phyloP scores from a whole-genome alignment of 2,113 vertebrate species.

The Leiothrix lutea region DNA sequence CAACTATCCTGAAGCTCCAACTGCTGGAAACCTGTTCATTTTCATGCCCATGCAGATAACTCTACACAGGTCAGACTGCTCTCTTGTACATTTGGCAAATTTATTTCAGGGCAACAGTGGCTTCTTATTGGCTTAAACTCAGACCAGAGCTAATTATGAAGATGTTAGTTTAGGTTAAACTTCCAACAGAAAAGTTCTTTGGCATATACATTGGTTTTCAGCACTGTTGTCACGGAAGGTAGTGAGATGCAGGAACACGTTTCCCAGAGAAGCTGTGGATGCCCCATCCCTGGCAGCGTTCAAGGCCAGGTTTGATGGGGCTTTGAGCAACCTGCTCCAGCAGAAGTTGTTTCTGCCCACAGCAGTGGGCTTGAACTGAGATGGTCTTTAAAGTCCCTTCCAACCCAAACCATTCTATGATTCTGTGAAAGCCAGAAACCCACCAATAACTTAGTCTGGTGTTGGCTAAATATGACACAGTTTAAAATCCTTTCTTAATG shows the following conservation, averaged over 20 bases:
- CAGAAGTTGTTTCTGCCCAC: neutral
- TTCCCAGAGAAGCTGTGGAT: neutral
- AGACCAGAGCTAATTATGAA: neutral
- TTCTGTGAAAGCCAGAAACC: neutral
- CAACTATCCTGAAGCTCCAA: neutral
- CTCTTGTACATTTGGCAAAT: neutral
- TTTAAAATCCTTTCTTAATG: neutral
- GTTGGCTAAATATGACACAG: neutral
- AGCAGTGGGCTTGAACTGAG: neutral
- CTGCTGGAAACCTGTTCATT: neutral
- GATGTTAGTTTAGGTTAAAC: neutral
- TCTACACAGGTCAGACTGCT: neutral
- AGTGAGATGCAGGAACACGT: too few relatives aligned
- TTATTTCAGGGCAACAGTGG: neutral
- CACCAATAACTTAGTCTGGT: neutral
- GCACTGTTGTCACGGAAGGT: neutral
- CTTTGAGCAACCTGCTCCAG: neutral
- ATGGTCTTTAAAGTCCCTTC: neutral
- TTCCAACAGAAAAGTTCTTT: neutral
- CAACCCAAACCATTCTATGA: neutral
- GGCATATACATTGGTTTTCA: rapidly evolving
- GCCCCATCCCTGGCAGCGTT: neutral
- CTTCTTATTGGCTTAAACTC: neutral
- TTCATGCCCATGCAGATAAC: neutral
- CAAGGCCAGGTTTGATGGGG: neutral